A percentile compares a stretch with the other conserved stretches of the same genome.
Conservation (phyloP, 2,888 invertebrate genomes). For the Meloe dianella region DNA sequence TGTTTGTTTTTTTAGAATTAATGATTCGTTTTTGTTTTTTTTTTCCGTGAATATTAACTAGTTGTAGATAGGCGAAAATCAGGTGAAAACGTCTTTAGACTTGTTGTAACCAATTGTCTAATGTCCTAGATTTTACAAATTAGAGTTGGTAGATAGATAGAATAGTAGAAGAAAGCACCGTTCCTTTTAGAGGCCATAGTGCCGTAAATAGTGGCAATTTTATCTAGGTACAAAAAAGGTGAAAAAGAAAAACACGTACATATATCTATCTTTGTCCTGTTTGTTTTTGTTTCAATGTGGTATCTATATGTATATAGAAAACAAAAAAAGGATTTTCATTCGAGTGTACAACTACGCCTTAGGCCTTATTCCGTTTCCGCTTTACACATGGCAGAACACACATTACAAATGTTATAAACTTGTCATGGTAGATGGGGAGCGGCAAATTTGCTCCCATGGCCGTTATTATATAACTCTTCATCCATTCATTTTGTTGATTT, state of each 20-base stretch:
- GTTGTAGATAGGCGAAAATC: neutral
- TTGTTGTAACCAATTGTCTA: conserved; percentile 3
- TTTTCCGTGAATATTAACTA: conserved; percentile 5
- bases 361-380: conserved; percentile 58
- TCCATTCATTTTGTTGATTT: conserved; percentile 13
- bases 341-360: conserved; percentile 56
- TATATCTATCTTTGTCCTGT: neutral
- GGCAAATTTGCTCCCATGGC: conserved; percentile 51
- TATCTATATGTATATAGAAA: conserved; percentile 18
- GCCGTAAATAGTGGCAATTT: conserved; percentile 13
- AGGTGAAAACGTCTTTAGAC: conserved; percentile 14
- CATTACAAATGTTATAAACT: conserved; percentile 54
- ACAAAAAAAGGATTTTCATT: conserved; percentile 49
- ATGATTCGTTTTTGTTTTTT: neutral
- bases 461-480: conserved; percentile 40
- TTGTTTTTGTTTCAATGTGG: neutral
- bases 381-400: conserved; percentile 60
- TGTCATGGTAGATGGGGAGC: conserved; percentile 48
- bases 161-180: neutral
- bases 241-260: conserved; percentile 10
- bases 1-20: neutral
- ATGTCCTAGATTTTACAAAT: conserved; percentile 15
- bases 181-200: conserved; percentile 14
- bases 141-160: conserved; percentile 11
- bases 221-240: conserved; percentile 18